Base-by-base conservation (phyloP, 2,113 vertebrate genomes). In the Plotosus lineatus region DNA sequence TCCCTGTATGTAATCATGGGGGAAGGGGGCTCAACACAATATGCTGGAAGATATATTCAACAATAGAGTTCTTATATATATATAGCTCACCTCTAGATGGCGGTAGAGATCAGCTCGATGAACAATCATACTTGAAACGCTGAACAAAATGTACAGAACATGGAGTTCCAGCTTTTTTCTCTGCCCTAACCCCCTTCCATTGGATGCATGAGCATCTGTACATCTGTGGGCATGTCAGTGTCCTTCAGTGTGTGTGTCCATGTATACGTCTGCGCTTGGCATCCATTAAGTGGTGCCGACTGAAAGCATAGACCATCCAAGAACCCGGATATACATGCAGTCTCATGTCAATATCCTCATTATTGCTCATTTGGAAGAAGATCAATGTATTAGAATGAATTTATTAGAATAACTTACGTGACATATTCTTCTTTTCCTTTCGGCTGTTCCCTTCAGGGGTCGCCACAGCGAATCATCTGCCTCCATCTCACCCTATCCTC, bases 131-230 rank as follows among this genome's bases (percentile, higher is more conserved):
- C 65, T 26, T 53, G 78, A 60, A 53, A 65, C 74, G 17, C 66
- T 46, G 90, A 85, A 90, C 89, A 91, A 3, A 86, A 86, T 90
- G 89, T 91, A 86, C 90, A 88, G 88, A 88, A 91, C 89, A 89
- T 38, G 28, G 51, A 77, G 87, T 91, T 77, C 88, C 77, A 40
- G 11, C 6, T 31, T 50, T 63, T 26, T 12, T 44, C 65, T 14
- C 6, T 11, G 2, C 19, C 11, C 2, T 9, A 1, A 28, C 15
- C n/a, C 15, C 65, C 38, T 14, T 51, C 33, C 69, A 31, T 61
- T 12, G 36, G 53, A 66, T 84, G 55, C 28, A 36, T 50, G 26
- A 33, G 53, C 68, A n/a, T 74, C 36, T 74, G 60, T 69, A 40
- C 26, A 65, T 63, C 65, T 50, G 36, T 83, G 72, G n/a, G 51